A percentile compares a stretch with the other conserved stretches of the same genome.
phyloP scores from a whole-genome alignment of 1,140 invertebrate species.

The Bombus turneri region DNA sequence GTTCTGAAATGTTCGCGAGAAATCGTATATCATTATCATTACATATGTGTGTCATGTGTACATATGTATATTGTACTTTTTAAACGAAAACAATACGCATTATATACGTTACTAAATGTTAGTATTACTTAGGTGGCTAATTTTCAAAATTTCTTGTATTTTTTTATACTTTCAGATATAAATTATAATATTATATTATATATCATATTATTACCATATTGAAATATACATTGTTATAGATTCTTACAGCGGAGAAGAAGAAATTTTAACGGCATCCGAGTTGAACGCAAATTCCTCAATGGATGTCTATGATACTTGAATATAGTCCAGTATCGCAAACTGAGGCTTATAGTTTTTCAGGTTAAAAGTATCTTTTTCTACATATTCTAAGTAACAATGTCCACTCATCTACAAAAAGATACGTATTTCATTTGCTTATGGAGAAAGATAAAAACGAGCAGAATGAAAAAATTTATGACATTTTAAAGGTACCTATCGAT shows the following conservation, averaged over 20 bases:
- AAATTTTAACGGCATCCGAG: too few species aligned
- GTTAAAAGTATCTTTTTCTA: background rate
- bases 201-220: background rate
- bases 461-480: background rate
- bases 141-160: background rate
- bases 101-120: too few species aligned
- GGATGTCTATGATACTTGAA: too few species aligned
- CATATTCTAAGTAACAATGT: background rate
- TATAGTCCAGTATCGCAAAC: background rate
- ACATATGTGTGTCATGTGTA: too few species aligned
- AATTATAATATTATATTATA: too few species aligned
- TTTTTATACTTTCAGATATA: background rate
- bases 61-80: too few species aligned
- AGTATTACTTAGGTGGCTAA: too few species aligned
- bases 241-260: background rate
- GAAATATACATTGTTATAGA: background rate
- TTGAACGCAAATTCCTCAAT: too few species aligned
- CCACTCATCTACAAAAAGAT: background rate
- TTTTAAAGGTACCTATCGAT: background rate
- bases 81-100: too few species aligned
- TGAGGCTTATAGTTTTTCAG: background rate
- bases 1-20: too few species aligned
- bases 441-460: background rate
- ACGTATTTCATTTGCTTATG: background rate
- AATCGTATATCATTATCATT: too few species aligned